Percentiles rank a stretch among this genome's conserved stretches.
These are phyloP conservation scores for Hydrolagus affinis DNA, from an alignment of 2,113 vertebrate genomes.

Conservation along the genomic window DNA sequence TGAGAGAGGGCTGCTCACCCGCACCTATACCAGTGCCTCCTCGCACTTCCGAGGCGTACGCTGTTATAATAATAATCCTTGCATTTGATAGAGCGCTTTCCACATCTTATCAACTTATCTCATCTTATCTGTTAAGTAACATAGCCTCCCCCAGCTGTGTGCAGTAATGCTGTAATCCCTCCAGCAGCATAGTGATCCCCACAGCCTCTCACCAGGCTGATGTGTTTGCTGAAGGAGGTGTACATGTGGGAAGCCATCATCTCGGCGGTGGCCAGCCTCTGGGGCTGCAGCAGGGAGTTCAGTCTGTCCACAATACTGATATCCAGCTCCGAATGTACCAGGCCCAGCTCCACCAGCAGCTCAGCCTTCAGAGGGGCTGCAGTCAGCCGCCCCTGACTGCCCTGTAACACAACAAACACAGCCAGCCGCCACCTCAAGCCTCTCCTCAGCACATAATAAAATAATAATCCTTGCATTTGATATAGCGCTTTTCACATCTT, in stretches of 20 bases:
- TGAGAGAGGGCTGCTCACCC: too few relatives aligned
- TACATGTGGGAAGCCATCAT: conserved; percentile 96
- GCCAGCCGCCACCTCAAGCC: too few relatives aligned
- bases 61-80: too few relatives aligned
- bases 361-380: conserved; percentile 84
- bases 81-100: too few relatives aligned
- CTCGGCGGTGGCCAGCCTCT: conserved; percentile 82
- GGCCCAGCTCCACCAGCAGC: conserved; percentile 75
- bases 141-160: neutral
- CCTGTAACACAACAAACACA: conserved; percentile 51
- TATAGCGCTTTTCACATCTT: too few relatives aligned
- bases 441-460: too few relatives aligned
- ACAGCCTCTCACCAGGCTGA: conserved; percentile 74
- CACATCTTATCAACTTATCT: too few relatives aligned
- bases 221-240: conserved; percentile 85
- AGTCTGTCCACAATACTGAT: conserved; percentile 95
- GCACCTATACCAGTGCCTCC: too few relatives aligned
- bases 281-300: conserved; percentile 88
- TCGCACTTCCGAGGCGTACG: too few relatives aligned
- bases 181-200: neutral
- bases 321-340: conserved; percentile 76
- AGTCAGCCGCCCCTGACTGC: conserved; percentile 81
- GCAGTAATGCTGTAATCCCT: neutral
- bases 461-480: too few relatives aligned
- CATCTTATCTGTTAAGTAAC: too few relatives aligned